Evolutionary conservation across 2,797 vertebrate genomes (phyloP), one percentile per base, ranked within the genome.

Genomic region (Halcyon smyrnensis): DNA sequence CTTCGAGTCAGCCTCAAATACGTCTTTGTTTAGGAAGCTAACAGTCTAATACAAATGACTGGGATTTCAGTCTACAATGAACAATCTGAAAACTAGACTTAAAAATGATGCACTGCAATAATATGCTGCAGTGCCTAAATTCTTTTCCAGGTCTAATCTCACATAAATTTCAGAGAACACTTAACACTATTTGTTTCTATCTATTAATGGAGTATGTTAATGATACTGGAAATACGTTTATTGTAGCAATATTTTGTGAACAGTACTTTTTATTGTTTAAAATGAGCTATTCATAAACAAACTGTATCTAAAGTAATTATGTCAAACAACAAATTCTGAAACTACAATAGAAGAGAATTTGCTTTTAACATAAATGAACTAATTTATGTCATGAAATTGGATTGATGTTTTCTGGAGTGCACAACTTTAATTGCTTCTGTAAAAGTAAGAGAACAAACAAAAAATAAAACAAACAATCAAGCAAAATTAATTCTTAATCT

Each of bases 261-360:
- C 27, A 23, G 7, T n/a, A 32, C 15, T 46, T 92, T 85, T 85
- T 83, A 62, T 51, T 76, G 30, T 50, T 92, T 89, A 54, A 59
- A 89, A 95, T 57, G 25, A 92, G 23, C 14, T 90, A 57, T 89
- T 82, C 34, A 67, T 65, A 90, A 95, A 62, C 12, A 90, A 95
- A 62, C 12, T 60, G 37, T 73, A 94, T 50, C 0, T 8, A n/a
- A 54, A 87, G 25, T 68, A 89, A 96, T 91, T 85, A 85, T 36
- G 50, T 43, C 37, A 93, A 84, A 81, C 8, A 68, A 69, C 15
- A 82, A 75, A 50, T 70, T 73, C 51, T 80, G 51, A 50, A 89
- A 65, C 32, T 71, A 60, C 25, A 76, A 23, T 17, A 69, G 45
- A 91, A 80, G 10, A 67, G 8, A 87, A 67, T 79, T 81, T 90